These are phyloP conservation scores for Pachypanchax playfairii DNA, from an alignment of 2,113 vertebrate species.

Conservation along the genomic window DNA sequence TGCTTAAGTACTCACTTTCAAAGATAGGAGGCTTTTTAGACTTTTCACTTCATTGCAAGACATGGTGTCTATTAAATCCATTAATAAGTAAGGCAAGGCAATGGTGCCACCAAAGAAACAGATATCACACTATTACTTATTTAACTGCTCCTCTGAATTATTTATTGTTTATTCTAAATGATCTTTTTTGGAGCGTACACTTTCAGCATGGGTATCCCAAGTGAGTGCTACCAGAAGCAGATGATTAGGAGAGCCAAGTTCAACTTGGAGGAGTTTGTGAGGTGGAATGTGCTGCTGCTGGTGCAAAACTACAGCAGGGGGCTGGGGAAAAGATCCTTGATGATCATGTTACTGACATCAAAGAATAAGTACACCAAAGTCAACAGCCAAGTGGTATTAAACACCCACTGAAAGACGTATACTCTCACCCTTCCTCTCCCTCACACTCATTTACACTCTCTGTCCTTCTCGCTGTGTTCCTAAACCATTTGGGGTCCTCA, in stretches of 20 bases:
- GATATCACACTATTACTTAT: conserved; percentile 82
- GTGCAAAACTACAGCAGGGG: conserved; percentile 63
- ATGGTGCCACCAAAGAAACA: conserved; percentile 79
- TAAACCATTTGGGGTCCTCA: conserved; percentile 61
- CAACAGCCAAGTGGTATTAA: conserved; percentile 71
- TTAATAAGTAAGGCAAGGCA: conserved; percentile 79
- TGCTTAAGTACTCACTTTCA: conserved; percentile 56
- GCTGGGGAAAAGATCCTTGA: conserved; percentile 63
- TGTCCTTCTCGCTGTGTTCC: conserved; percentile 58
- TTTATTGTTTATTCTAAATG: conserved; percentile 82
- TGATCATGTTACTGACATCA: conserved; percentile 78
- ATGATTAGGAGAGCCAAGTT: conserved; percentile 68
- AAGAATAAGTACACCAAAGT: conserved; percentile 72
- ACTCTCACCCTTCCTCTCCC: conserved; percentile 52
- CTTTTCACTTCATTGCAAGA: conserved; percentile 63
- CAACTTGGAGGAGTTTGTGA: conserved; percentile 60
- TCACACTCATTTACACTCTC: conserved; percentile 62
- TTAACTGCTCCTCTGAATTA: conserved; percentile 75
- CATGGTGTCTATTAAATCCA: conserved; percentile 71
- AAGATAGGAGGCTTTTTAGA: conserved; percentile 54
- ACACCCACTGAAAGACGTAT: conserved; percentile 63
- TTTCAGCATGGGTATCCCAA: conserved; percentile 73
- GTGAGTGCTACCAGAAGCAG: conserved; percentile 56
- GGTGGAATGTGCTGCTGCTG: conserved; percentile 37
- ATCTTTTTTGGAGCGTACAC: conserved; percentile 72